These are phyloP conservation scores for Eumaeus atala DNA, from an alignment of 1,140 invertebrate genomes.

Conservation along the genomic window DNA sequence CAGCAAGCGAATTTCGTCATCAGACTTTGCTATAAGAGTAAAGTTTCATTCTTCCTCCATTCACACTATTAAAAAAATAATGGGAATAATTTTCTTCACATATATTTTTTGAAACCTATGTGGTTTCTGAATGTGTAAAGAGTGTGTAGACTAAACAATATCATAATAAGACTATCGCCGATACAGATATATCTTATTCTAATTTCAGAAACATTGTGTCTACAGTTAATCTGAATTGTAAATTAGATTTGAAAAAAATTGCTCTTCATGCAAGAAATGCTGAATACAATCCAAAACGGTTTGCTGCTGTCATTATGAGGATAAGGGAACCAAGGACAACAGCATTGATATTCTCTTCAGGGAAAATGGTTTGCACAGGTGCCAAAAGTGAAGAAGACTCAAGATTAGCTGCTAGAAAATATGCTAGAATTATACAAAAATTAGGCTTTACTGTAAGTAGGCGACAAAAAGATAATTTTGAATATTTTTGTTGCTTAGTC, in stretches of 20 bases:
- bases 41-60: too few relatives aligned
- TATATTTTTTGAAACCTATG: too few relatives aligned
- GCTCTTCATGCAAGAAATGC: constrained; percentile 99
- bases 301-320: constrained; percentile 99
- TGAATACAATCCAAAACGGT: constrained; percentile 99
- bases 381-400: constrained; percentile 99
- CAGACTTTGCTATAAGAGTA: too few relatives aligned
- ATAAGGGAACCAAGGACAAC: constrained; percentile 99
- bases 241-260: constrained; percentile 97
- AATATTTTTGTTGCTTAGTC: too few relatives aligned
- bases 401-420: constrained; percentile 96
- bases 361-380: constrained; percentile 99
- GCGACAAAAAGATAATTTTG: neutral
- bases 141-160: too few relatives aligned
- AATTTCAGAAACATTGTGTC: constrained; percentile 96
- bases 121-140: too few relatives aligned
- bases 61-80: too few relatives aligned
- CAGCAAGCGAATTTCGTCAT: too few relatives aligned
- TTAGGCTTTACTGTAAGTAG: constrained; percentile 91
- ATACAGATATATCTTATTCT: constrained; percentile 33
- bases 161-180: too few relatives aligned
- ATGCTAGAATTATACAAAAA: constrained; percentile 99
- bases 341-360: constrained; percentile 98
- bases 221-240: constrained; percentile 97
- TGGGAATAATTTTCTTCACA: too few relatives aligned